These are phyloP conservation scores for Pherbina coryleti DNA, from an alignment of 2,888 invertebrate genomes.

Conservation along the genomic window DNA sequence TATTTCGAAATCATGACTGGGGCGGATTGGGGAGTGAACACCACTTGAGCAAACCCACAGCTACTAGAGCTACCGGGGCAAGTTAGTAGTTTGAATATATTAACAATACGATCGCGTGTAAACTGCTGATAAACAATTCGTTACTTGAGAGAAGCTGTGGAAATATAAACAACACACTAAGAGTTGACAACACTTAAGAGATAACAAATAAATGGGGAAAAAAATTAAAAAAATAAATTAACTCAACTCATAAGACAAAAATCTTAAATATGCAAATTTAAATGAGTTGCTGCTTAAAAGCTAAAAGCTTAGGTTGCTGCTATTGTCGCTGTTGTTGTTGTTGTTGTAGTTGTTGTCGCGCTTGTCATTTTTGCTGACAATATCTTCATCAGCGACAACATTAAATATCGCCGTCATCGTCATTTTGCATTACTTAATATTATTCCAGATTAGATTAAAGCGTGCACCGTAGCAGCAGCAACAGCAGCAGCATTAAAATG, in stretches of 20 bases:
- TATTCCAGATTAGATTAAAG: too few relatives aligned
- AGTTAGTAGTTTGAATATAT: not conserved
- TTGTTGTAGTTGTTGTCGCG: constrained; percentile 16
- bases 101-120: constrained; percentile 14
- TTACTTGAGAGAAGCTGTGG: not conserved
- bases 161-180: not conserved
- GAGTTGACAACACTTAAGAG: not conserved
- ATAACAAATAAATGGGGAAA: not conserved
- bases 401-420: not conserved
- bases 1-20: too few relatives aligned
- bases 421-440: too few relatives aligned
- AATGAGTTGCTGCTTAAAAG: constrained; percentile 5
- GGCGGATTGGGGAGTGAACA: too few relatives aligned
- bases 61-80: not conserved
- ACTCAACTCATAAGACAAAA: not conserved
- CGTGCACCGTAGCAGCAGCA: not conserved
- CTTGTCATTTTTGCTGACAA: constrained; percentile 26
- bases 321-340: not conserved
- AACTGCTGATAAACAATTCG: not conserved
- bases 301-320: not conserved
- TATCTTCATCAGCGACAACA: constrained; percentile 27
- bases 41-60: not conserved
- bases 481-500: not conserved
- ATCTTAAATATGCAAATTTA: constrained; percentile 12
- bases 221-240: not conserved